Base-by-base conservation (phyloP, 2,888 invertebrate species). In the Perdita meconis region DNA sequence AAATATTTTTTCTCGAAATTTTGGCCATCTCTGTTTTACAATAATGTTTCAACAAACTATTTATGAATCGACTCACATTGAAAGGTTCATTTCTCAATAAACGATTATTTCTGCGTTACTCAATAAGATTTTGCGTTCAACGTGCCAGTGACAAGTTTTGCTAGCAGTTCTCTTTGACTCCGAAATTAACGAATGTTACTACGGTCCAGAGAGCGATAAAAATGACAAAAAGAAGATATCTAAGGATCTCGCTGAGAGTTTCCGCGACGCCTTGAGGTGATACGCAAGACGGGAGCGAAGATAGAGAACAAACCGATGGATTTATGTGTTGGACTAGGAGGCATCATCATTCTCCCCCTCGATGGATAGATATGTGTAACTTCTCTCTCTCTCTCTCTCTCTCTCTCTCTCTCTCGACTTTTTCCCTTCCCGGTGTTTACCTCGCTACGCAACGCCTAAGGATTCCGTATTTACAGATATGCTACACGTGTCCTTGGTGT, bases 391-490 rank as follows among this genome's bases (percentile, higher is more conserved):
- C 68, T 55, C 69, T 67, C 65, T 53, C 56, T 22, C 16, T 57
- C 50, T 24, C 59, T 65, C 72, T 76, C 64, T 71, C 65, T 69
- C 81, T 67, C 68, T 68, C 36, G 42, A 36, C 57, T 76, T 78
- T 82, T 80, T 78, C 73, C 53, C 83, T 80, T 80, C 84, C 83
- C 77, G 79, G 70, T 89, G 87, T 89, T 89, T 89, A 85, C 86
- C 72, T 85, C 82, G 78, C 81, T 80, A 87, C 87, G 86, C 86
- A 88, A 87, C 84, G 86, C 82, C 82, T 80, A 68, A 78, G 80
- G 78, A 79, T 89, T 87, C 86, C 82, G 87, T 91, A 91, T 91
- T 91, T 91, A 89, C 89, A 90, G 89, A 91, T 90, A 91, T 83
- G 83, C 86, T 86, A 86, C 82, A 75, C 75, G 67, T 78, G 81